phyloP scores from a whole-genome alignment of 2,888 invertebrate species.

The Philonicus albiceps region DNA sequence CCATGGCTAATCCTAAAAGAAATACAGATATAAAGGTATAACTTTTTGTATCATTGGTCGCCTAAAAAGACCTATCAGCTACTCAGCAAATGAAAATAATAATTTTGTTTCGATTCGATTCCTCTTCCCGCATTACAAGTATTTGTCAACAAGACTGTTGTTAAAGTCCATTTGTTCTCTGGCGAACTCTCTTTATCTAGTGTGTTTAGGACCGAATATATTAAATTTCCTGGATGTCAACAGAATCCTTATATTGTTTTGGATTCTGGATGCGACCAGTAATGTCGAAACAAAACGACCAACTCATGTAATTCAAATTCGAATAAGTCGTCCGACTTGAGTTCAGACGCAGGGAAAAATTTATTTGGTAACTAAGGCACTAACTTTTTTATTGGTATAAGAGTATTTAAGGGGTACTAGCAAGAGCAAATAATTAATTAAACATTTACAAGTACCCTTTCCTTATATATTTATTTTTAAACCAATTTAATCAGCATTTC shows the following conservation, averaged over 20 bases:
- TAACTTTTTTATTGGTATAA: neutral
- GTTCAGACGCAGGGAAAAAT: neutral
- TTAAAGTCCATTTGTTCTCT: neutral
- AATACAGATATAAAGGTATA: neutral
- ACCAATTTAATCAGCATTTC: too few relatives aligned
- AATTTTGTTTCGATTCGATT: neutral
- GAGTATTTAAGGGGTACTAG: neutral
- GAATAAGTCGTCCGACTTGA: neutral
- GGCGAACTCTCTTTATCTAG: neutral
- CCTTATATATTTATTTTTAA: too few relatives aligned
- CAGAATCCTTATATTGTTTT: neutral
- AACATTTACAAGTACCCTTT: neutral
- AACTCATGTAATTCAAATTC: neutral
- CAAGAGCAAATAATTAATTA: neutral
- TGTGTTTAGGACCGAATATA: neutral
- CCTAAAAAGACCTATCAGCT: neutral
- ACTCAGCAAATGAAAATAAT: neutral
- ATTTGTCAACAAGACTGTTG: neutral
- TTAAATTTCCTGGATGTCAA: neutral
- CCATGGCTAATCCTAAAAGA: conserved; percentile 55
- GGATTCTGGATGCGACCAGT: neutral
- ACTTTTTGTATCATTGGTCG: neutral
- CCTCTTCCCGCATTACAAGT: neutral
- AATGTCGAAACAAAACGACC: neutral
- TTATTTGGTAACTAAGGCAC: neutral